These are phyloP conservation scores for Orthonyx spaldingii DNA, from an alignment of 2,113 vertebrate species.

Conservation along the genomic window DNA sequence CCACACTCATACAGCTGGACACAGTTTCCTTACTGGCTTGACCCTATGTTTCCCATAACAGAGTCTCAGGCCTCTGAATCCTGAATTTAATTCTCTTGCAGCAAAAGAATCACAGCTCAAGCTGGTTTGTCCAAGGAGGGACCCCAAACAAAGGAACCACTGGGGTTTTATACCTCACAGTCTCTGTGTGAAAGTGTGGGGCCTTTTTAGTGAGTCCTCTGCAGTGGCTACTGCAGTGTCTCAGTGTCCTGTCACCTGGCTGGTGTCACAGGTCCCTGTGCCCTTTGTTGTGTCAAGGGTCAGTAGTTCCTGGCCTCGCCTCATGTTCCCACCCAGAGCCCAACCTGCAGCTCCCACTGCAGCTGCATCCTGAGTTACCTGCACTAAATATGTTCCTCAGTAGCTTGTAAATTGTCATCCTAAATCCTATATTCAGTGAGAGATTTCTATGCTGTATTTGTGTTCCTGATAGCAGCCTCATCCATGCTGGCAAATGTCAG, in stretches of 20 bases:
- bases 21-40: neutral
- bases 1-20: neutral
- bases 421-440: neutral
- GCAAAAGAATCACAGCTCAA: neutral
- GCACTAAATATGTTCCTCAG: neutral
- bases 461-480: neutral
- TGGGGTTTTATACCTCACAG: neutral
- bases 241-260: neutral
- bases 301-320: neutral
- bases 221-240: neutral
- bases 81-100: neutral
- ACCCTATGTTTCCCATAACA: neutral
- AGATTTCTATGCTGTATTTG: neutral
- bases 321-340: accelerated
- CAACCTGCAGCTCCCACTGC: neutral
- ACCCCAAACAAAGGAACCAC: neutral
- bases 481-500: neutral
- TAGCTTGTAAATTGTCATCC: neutral
- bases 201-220: neutral
- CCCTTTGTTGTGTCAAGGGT: neutral
- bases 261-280: neutral
- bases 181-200: neutral
- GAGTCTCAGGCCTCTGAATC: neutral
- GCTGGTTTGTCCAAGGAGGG: neutral
- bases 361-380: accelerated